Base-by-base conservation (phyloP, 2,113 vertebrate species). In the Hirundichthys speculiger region DNA sequence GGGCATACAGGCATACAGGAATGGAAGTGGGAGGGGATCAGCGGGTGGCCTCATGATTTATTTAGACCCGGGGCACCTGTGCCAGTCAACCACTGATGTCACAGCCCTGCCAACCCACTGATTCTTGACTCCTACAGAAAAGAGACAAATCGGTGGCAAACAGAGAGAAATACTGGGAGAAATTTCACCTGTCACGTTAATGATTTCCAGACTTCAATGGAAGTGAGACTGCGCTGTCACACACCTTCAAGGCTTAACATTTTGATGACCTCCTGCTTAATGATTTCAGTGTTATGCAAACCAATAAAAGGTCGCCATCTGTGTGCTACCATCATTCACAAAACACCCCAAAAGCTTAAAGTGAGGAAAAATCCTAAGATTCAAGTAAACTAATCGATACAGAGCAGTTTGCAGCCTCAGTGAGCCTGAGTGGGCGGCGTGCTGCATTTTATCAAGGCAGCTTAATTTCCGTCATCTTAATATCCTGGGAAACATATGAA, bases 41-140 rank as follows among this genome's bases (percentile, higher is more conserved):
- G 80, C 75, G 75, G 72, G 86, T 70, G 64, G 79, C 66, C 74
- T 88, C 80, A 87, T 91, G 75, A 88, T 90, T 92, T 87, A 91
- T 92, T 90, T 89, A 91, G 75, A 80, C 86, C 88, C 11, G 67
- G 80, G 85, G 80, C 79, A 89, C 77, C 82, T 77, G 83, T 88
- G 86, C 80, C 85, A 88, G 85, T 86, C 82, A 80, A 68, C 38
- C 51, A 20, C 63, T 70, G 81, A 84, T 67, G 76, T 73, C 74
- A 68, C 78, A 80, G 75, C 83, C 74, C 75, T 53, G 71, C 80
- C 73, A 74, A 68, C 68, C 71, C 54, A 21, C 65, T 13, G 56
- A 40, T 43, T 56, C 61, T 59, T 15, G 18, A 77, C 54, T 60
- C 27, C 3, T 34, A 66, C 27, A 61, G 50, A 69, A 66, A 64